A percentile compares a stretch with the other conserved stretches of the same genome.
phyloP scores from a whole-genome alignment of 2,113 vertebrate species.

The Abramis brama region DNA sequence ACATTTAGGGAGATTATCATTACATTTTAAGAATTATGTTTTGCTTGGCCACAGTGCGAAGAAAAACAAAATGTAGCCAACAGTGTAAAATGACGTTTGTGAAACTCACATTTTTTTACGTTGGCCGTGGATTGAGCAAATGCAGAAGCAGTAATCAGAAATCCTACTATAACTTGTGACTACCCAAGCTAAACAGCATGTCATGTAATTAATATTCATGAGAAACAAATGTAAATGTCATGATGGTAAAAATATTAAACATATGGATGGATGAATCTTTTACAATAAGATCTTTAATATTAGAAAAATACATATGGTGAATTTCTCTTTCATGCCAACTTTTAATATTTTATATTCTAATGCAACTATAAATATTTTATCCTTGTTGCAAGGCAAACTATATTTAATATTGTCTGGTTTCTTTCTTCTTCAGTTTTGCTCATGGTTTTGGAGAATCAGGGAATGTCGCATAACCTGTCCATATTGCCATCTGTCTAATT shows the following conservation, averaged over 20 bases:
- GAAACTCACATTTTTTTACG: neutral
- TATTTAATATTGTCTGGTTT: neutral
- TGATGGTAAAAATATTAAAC: neutral
- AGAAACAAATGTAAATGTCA: neutral
- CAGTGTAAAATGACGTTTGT: neutral
- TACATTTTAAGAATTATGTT: neutral
- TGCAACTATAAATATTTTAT: neutral
- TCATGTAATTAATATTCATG: neutral
- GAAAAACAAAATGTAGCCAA: neutral
- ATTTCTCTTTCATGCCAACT: neutral
- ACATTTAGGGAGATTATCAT: neutral
- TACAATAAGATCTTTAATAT: neutral
- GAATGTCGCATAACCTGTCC: neutral
- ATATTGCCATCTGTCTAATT: neutral
- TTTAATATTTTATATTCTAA: neutral
- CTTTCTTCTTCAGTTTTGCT: neutral
- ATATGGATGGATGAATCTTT: neutral
- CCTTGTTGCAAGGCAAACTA: neutral
- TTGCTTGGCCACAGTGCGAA: neutral
- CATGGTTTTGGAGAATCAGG: slow-evolving; percentile 4
- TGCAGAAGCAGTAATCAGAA: neutral
- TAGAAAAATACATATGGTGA: neutral
- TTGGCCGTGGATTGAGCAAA: neutral
- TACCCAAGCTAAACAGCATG: neutral
- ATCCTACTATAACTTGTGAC: neutral